Conservation (phyloP, 2,888 invertebrate species). For the Odontothrips loti region DNA sequence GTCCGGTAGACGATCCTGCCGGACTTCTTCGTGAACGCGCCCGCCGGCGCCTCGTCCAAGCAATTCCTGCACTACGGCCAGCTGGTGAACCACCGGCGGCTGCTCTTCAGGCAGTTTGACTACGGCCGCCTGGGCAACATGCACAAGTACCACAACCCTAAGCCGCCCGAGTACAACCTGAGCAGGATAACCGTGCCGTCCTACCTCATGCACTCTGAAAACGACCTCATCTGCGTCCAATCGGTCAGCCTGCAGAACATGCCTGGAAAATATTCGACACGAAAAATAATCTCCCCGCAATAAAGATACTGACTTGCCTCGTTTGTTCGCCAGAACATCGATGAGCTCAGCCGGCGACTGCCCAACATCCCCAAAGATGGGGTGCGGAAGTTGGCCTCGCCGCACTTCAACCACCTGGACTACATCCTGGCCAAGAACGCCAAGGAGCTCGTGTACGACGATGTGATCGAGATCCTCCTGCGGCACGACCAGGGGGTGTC, state of each 20-base stretch:
- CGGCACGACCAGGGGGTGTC: neutral
- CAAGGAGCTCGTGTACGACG: constrained; percentile 30
- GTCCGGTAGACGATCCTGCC: constrained; percentile 60
- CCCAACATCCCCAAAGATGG: constrained; percentile 44
- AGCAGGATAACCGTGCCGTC: constrained; percentile 55
- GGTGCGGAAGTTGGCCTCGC: neutral
- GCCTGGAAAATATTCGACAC: too few species aligned
- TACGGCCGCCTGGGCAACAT: constrained; percentile 52
- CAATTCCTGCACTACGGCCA: constrained; percentile 72
- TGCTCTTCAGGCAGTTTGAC: constrained; percentile 45
- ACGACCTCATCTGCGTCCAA: constrained; percentile 58
- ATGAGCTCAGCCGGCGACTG: constrained; percentile 53
- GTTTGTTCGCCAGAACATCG: constrained; percentile 51
- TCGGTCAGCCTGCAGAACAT: neutral
- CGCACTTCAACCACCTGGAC: constrained; percentile 30
- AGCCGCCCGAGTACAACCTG: constrained; percentile 58
- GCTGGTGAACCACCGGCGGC: neutral
- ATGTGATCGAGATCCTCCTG: constrained; percentile 29
- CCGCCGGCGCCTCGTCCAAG: constrained; percentile 65
- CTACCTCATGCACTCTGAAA: constrained; percentile 59
- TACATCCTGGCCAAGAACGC: constrained; percentile 26
- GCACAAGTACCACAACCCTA: constrained; percentile 50
- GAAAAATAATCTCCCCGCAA: neutral
- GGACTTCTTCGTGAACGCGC: constrained; percentile 62
- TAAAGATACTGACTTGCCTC: neutral